Evolutionary conservation across 2,797 vertebrate genomes (phyloP).

Genomic region (Pristis pectinata): DNA sequence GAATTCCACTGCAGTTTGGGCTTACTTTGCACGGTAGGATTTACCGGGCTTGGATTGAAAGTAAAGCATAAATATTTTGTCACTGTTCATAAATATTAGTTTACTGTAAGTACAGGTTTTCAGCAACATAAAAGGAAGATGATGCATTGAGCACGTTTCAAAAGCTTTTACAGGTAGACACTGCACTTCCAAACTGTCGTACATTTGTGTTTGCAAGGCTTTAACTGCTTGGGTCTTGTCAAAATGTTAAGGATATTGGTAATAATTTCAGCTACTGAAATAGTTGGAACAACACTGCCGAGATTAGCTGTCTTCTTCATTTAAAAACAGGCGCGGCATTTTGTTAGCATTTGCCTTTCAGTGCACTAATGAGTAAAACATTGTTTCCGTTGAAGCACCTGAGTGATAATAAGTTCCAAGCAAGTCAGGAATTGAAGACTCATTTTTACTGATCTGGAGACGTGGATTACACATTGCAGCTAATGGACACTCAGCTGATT

Average conservation of each 20-base stretch:
- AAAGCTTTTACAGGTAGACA: neutral
- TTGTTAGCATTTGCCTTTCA: neutral
- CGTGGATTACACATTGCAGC: neutral
- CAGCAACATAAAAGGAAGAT: neutral
- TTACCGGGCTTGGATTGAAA: neutral
- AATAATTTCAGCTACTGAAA: neutral
- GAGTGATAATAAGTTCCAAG: neutral
- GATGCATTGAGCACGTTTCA: neutral
- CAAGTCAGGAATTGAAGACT: neutral
- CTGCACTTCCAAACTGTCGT: neutral
- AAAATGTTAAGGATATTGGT: neutral
- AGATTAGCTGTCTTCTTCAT: constrained; percentile 8
- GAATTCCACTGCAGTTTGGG: neutral
- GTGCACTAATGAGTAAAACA: constrained; percentile 12
- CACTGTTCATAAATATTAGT: neutral
- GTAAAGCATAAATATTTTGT: neutral
- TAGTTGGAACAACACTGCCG: neutral
- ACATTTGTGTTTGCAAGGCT: neutral
- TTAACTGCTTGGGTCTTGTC: neutral
- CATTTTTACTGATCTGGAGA: neutral
- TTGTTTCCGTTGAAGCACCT: neutral
- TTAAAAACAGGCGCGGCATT: neutral
- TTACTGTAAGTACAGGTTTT: neutral
- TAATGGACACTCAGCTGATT: neutral
- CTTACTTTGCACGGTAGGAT: no score